Evolutionary conservation across 2,113 vertebrate genomes (phyloP), one percentile per base, ranked within the genome.

Genomic region (Rhineura floridana): DNA sequence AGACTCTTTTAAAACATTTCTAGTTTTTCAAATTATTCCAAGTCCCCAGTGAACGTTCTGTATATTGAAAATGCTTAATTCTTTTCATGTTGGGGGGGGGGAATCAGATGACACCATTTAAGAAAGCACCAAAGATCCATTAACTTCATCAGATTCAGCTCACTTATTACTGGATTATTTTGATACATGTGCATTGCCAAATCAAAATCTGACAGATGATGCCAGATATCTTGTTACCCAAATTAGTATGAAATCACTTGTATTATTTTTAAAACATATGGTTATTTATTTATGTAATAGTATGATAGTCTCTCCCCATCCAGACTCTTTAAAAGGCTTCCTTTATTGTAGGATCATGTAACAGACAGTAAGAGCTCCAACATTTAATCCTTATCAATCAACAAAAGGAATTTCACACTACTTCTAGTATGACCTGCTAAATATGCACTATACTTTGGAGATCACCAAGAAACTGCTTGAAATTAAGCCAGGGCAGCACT

Each of bases 331-430:
- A 89, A 90, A 52, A 91, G 87, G 21, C 83, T 92, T 84, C 59
- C 90, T 93, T 67, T 91, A 69, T 91, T 78, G 83, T 87, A 91
- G 69, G 83, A 92, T 91, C 80, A 69, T 13, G 33, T 90, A 91
- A 90, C 63, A 88, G 86, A 94, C 92, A 93, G 83, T n/a, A 85
- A 72, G 81, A 95, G 25, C 86, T 76, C 86, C n/a, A 86, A 79
- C 80, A 86, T 93, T 93, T 92, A 92, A 94, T 88, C 79, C 88
- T 81, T 91, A 92, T 93, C 92, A 95, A 91, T 92, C 91, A 94
- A 88, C 73, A 90, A 94, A 91, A 93, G 72, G 17, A 93, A 91
- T 88, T 95, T 91, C 90, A 81, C 80, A 83, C 87, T 88, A 73
- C n/a, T 91, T 70, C 69, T 0, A 0, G 23, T n/a, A 89, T 87